phyloP scores from a whole-genome alignment of 2,113 vertebrate genomes.

The Chrysemys picta region DNA sequence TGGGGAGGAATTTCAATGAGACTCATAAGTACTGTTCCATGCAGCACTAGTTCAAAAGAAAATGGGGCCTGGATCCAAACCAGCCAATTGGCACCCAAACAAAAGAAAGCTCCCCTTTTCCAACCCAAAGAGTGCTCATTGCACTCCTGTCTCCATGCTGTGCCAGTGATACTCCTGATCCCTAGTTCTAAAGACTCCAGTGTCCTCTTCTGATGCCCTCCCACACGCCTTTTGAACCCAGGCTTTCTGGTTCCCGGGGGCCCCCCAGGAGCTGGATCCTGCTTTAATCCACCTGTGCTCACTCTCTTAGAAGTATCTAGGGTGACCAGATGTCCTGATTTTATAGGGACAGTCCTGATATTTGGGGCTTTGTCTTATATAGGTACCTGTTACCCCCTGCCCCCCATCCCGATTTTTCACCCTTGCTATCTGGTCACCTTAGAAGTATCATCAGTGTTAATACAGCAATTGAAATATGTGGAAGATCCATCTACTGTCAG shows the following conservation, averaged over 20 bases:
- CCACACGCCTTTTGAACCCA: background rate
- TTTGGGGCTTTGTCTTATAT: too few relatives aligned
- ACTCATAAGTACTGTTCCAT: slow-evolving; percentile 46
- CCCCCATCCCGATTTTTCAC: too few relatives aligned
- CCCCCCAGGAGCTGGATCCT: background rate
- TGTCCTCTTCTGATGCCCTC: background rate
- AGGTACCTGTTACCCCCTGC: too few relatives aligned
- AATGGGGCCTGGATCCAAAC: background rate
- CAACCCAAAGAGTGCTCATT: background rate
- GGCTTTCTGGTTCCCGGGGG: background rate
- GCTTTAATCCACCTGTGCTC: slow-evolving; percentile 26
- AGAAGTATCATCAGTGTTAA: background rate
- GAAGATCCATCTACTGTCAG: slow-evolving; percentile 37
- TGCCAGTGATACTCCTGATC: background rate
- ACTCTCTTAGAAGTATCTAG: background rate
- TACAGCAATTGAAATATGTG: slow-evolving; percentile 5
- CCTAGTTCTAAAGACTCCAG: rapidly evolving
- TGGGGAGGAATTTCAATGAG: background rate
- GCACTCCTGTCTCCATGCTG: background rate
- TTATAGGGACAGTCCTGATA: too few relatives aligned
- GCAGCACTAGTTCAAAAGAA: slow-evolving; percentile 27
- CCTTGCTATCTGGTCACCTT: background rate
- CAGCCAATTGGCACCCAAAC: slow-evolving; percentile 9
- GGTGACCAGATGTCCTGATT: too few relatives aligned
- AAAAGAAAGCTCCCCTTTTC: background rate